Evolutionary conservation across 1,140 invertebrate species (phyloP), one percentile per base, ranked within the genome.

Genomic region (Mactra quadrangularis): DNA sequence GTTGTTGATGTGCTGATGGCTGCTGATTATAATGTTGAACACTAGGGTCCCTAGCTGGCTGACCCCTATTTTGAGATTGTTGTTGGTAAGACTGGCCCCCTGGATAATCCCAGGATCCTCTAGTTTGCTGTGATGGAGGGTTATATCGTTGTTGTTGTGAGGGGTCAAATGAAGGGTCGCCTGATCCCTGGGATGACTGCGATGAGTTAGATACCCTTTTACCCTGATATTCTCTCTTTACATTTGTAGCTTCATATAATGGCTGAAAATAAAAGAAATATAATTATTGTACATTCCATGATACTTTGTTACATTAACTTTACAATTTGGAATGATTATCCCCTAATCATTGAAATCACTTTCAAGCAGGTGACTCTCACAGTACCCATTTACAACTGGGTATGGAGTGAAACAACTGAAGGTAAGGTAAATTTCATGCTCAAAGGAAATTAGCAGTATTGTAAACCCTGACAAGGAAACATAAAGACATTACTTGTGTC

Each of bases 241-340:
- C 45, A 47, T 87, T 89, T 77, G 89, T 88, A 27, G 82, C 75
- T 71, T 91, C 89, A 85, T 90, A 90, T 15, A 92, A 75, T 27
- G 87, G 89, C 87, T 89, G 84, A 47, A 88, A 82, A 33, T 55
- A 72, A 27, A 72, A 72, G 47, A 13, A 13, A 35, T 7, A 41
- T 15, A n/a, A n/a, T n/a, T n/a, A n/a, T n/a, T n/a, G n/a, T n/a
- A n/a, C n/a, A n/a, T n/a, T n/a, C n/a, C n/a, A n/a, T n/a, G n/a
- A n/a, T n/a, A n/a, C n/a, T n/a, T n/a, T n/a, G n/a, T n/a, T n/a
- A n/a, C n/a, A n/a, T n/a, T n/a, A n/a, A n/a, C n/a, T n/a, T n/a
- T n/a, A n/a, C n/a, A n/a, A n/a, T n/a, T n/a, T n/a, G n/a, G n/a
- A n/a, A n/a, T n/a, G n/a, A n/a, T n/a, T n/a, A n/a, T n/a, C n/a